A percentile compares a stretch with the other conserved stretches of the same genome.
phyloP scores from a whole-genome alignment of 1,140 invertebrate genomes.

The Panagrolaimus sp. region DNA sequence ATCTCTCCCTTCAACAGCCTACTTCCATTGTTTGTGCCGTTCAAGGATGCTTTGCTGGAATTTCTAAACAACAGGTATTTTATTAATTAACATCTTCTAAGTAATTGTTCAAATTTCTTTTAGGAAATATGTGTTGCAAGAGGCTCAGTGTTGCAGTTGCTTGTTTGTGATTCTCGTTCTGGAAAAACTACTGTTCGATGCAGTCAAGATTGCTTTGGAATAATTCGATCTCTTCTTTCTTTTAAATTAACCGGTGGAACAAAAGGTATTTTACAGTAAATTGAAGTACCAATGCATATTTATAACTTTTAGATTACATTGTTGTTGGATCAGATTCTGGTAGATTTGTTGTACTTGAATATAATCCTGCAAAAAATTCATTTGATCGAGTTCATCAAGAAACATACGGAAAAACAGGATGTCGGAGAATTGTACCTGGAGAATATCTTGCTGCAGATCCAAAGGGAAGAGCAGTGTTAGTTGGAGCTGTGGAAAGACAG shows the following conservation, averaged over 20 bases:
- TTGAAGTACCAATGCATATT: background rate
- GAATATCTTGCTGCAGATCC: slow-evolving; percentile 98
- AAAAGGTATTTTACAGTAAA: slow-evolving; percentile 70
- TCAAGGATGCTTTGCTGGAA: slow-evolving; percentile 96
- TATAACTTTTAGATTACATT: slow-evolving; percentile 76
- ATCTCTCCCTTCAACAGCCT: slow-evolving; percentile 89
- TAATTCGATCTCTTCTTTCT: slow-evolving; percentile 87
- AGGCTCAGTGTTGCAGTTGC: slow-evolving; percentile 85
- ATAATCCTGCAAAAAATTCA: slow-evolving; percentile 82
- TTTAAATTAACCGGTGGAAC: slow-evolving; percentile 92
- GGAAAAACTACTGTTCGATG: slow-evolving; percentile 94
- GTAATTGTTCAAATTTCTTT: slow-evolving; percentile 21
- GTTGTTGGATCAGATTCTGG: slow-evolving; percentile 97
- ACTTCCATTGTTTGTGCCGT: slow-evolving; percentile 93
- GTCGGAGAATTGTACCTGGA: slow-evolving; percentile 91
- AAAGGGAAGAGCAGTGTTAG: slow-evolving; percentile 96
- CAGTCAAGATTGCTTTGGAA: slow-evolving; percentile 91
- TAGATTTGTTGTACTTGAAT: slow-evolving; percentile 95
- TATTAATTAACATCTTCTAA: slow-evolving; percentile 5
- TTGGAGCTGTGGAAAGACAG: slow-evolving; percentile 94
- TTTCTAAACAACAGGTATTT: slow-evolving; percentile 79
- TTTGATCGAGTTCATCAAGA: slow-evolving; percentile 93
- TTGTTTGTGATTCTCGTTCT: slow-evolving; percentile 91
- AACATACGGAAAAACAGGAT: slow-evolving; percentile 98
- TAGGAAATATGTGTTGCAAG: slow-evolving; percentile 77